Evolutionary conservation across 2,113 vertebrate species (phyloP), one percentile per base, ranked within the genome.

Genomic region (Castor canadensis): DNA sequence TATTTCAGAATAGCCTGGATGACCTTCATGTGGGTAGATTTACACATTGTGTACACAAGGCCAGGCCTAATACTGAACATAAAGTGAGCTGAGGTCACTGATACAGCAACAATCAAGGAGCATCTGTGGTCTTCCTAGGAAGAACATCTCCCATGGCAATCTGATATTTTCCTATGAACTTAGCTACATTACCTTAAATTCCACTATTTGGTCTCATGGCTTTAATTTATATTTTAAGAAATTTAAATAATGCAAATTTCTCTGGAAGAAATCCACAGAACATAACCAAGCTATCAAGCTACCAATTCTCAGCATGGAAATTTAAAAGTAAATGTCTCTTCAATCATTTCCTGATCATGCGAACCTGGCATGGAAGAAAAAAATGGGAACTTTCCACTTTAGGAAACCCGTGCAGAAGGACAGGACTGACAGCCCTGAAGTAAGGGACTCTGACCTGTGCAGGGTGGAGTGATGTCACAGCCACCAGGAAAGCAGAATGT

Each of bases 401-500:
- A 32, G 7, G 40, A 8, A 15, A 54, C 13, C 13, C 43, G 28
- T 15, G 6, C 22, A 3, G 9, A 28, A 58, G 5, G 1, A 1
- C 19, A 2, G 5, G 35, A 28, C 20, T 22, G 11, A 38, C 2
- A 3, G 10, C 2, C 11, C 58, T 40, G 32, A 28, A 32, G 2
- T 1, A 10, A 15, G 38, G 9, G 12, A 2, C 1, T 75, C 16
- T 12, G 2, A 5, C 10, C 26, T 1, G 1, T 0, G 40, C 13
- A n/a, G 30, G 17, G 8, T 9, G 0, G 6, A 60, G 60, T 5
- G 40, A 5, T 20, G 0, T 35, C n/a, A n/a, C n/a, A n/a, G n/a
- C n/a, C n/a, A n/a, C n/a, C n/a, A n/a, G n/a, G n/a, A n/a, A 19
- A 1, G 12, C 1, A 4, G 43, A 4, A 0, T 0, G 1, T 7